Conservation (phyloP, 2,888 invertebrate species). For the Volucella bombylans region DNA sequence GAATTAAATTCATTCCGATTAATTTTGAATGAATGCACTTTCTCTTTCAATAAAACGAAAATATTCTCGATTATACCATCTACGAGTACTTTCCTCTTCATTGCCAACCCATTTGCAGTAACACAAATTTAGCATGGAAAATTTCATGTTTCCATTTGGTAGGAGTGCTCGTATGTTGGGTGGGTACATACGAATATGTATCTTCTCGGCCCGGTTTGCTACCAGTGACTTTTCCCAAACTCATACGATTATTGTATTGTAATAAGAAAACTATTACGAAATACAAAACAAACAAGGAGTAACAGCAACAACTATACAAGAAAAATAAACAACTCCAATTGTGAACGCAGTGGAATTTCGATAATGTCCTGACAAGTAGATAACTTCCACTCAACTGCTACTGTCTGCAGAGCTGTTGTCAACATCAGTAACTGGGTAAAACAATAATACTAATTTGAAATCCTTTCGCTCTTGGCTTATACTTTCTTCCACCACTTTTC, state of each 20-base stretch:
- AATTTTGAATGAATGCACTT: background rate
- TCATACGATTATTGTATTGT: conserved; percentile 48
- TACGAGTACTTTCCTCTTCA: conserved; percentile 34
- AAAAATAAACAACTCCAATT: conserved; percentile 48
- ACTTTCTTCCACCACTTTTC: background rate
- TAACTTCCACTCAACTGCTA: conserved; percentile 59
- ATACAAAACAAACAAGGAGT: conserved; percentile 1
- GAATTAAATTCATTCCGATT: too few relatives aligned
- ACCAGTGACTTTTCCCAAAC: conserved; percentile 30
- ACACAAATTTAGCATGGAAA: conserved; percentile 44
- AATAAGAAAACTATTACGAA: conserved; percentile 51
- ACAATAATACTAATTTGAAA: conserved; percentile 49
- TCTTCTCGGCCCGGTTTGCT: too few relatives aligned
- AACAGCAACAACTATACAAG: conserved; percentile 51
- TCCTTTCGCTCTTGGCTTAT: conserved; percentile 2
- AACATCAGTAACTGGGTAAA: conserved; percentile 42
- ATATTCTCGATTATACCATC: conserved; percentile 16
- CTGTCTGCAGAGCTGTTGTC: conserved; percentile 21
- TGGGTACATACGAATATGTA: too few relatives aligned
- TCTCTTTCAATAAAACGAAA: background rate
- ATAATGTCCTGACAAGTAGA: conserved; percentile 54
- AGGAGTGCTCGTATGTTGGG: background rate
- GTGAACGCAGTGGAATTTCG: conserved; percentile 22
- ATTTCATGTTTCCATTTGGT: conserved; percentile 41
- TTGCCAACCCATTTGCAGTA: conserved; percentile 30